Evolutionary conservation across 1,140 invertebrate genomes (phyloP), one percentile per base, ranked within the genome.

Genomic region (Phymastichus coffea): DNA sequence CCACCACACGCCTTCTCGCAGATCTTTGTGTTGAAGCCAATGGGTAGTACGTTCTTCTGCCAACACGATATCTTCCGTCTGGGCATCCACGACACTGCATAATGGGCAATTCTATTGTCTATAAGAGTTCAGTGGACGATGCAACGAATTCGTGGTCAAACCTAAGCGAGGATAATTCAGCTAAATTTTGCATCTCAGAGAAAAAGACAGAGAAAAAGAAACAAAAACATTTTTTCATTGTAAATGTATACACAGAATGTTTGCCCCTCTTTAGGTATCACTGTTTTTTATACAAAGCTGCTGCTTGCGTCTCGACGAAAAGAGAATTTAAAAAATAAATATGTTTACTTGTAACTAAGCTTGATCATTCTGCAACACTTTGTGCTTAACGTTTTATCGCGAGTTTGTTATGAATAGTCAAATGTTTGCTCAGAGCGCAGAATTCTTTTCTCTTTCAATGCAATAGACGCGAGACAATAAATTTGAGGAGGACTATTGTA

Each of bases 41-140:
- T 89, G 67, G 89, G 84, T 69, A 88, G 85, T 63, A 88, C 88
- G 52, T 97, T 92, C 82, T 95, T 89, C 78, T 88, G 94, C 69
- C 91, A 93, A 72, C 93, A 97, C 73, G 93, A 97, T 72, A 91
- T 95, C 72, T 97, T 97, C 84, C 87, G 93, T 74, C 85, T 96
- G 69, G 90, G 88, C 63, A 90, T 96, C 69, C 93, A 96, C 79
- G 88, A 95, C 78, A 82, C 85, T 48, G 87, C 85, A 74, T 90
- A 83, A 67, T 43, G 28, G 52, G 60, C 43, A 43, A 49, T 54
- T 63, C 35, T 20, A 25, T 40, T 61, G 33, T 47, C 22, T 57
- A 17, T 38, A 19, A 41, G 26, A 59, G 48, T 25, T 57, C 15
- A 57, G 30, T 55, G 41, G 57, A 4, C 28, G 26, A 51, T 25